These are phyloP conservation scores for Paraescarpia echinospica DNA, from an alignment of 1,140 invertebrate species.

Conservation along the genomic window DNA sequence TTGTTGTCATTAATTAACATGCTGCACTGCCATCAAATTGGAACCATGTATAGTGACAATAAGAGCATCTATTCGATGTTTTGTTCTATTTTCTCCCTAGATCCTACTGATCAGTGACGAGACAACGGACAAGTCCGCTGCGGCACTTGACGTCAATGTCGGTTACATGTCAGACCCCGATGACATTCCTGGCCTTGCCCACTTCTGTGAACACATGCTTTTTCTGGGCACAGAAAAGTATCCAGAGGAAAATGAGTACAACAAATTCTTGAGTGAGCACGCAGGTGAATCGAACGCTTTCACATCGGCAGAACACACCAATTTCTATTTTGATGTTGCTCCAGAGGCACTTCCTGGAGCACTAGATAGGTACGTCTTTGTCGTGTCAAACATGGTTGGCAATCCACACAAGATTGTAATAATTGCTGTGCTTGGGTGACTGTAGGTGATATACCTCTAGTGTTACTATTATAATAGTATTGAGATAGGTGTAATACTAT, in stretches of 20 bases:
- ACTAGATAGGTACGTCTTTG: slow-evolving; percentile 74
- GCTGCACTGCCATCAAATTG: no score
- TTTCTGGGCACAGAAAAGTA: slow-evolving; percentile 90
- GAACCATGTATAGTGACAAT: no score
- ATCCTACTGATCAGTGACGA: slow-evolving; percentile 85
- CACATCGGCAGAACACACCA: slow-evolving; percentile 86
- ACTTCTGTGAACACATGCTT: slow-evolving; percentile 98
- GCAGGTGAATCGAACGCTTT: slow-evolving; percentile 87
- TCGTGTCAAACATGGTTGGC: not conserved
- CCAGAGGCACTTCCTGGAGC: slow-evolving; percentile 77
- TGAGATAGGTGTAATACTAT: no score
- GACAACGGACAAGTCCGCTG: slow-evolving; percentile 89
- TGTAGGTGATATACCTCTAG: no score
- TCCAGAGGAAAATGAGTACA: slow-evolving; percentile 91
- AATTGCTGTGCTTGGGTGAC: no score
- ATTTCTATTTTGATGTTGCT: slow-evolving; percentile 92
- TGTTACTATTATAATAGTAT: no score
- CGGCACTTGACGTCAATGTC: slow-evolving; percentile 67
- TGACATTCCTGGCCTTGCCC: slow-evolving; percentile 85
- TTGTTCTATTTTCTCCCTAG: no score
- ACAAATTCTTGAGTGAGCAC: slow-evolving; percentile 82
- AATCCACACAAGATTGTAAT: no score
- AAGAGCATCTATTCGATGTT: no score
- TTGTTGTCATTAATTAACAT: no score
- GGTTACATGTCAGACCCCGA: slow-evolving; percentile 79